phyloP scores from a whole-genome alignment of 2,113 vertebrate species.

The Dendrocopos noguchii region DNA sequence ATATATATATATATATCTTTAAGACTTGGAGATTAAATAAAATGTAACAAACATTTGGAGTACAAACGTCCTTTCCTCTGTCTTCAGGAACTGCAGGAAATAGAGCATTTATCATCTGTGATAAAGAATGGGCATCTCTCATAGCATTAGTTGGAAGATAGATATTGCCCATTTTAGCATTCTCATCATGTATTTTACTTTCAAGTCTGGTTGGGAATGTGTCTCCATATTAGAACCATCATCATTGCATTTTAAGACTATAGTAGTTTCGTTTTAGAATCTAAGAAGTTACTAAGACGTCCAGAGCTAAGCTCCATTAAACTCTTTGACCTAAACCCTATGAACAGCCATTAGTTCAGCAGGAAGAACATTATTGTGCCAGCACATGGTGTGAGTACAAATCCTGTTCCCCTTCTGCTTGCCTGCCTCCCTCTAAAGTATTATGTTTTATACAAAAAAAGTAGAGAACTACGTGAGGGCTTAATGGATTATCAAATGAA shows the following conservation, averaged over 20 bases:
- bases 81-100: neutral
- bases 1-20: neutral
- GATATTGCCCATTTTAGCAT: neutral
- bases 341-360: conserved; percentile 62
- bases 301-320: conserved; percentile 69
- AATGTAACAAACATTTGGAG: neutral
- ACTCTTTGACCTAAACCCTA: conserved; percentile 65
- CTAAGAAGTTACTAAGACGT: conserved; percentile 61
- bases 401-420: conserved; percentile 40
- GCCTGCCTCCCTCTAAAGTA: conserved; percentile 1
- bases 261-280: conserved; percentile 54
- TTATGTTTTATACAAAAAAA: conserved; percentile 53
- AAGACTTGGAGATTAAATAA: neutral
- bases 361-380: conserved; percentile 61
- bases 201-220: conserved; percentile 2
- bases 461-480: conserved; percentile 28
- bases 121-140: neutral
- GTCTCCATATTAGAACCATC: conserved; percentile 28
- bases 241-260: conserved; percentile 60
- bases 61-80: neutral
- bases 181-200: conserved; percentile 1
- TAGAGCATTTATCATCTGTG: neutral
- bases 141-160: neutral
- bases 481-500: conserved; percentile 59
- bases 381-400: conserved; percentile 59